A percentile compares a stretch with the other conserved stretches of the same genome.
Conservation (phyloP, 1,140 invertebrate species). For the Tetramorium alpestre region DNA sequence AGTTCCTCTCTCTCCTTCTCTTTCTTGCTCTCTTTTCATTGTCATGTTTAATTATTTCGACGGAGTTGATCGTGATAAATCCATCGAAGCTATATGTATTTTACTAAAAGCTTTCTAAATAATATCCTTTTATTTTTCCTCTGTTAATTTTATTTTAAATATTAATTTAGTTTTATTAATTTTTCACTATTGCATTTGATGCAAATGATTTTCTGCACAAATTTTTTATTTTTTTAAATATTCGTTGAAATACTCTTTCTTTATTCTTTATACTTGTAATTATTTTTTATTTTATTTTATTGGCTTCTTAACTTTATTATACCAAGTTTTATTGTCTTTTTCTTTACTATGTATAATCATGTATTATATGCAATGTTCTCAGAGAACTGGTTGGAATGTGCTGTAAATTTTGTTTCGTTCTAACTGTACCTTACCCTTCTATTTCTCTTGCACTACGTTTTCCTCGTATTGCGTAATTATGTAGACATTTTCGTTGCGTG, state of each 20-base stretch:
- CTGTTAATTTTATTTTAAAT: neutral
- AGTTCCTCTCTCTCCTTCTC: neutral
- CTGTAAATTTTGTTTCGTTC: slow-evolving; percentile 26
- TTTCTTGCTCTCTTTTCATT: slow-evolving; percentile 2
- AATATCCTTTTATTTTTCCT: neutral
- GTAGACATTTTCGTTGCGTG: slow-evolving; percentile 60
- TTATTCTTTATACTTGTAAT: neutral
- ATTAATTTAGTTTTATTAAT: slow-evolving; percentile 3
- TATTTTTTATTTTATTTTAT: neutral
- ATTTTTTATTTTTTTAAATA: neutral
- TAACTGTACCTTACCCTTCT: slow-evolving; percentile 41
- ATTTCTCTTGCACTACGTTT: slow-evolving; percentile 31
- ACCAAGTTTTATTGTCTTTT: neutral
- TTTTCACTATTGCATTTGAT: neutral
- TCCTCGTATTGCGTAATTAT: slow-evolving; percentile 64
- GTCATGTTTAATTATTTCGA: slow-evolving; percentile 37
- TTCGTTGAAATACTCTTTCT: neutral
- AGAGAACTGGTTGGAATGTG: slow-evolving; percentile 11
- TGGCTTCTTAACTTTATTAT: neutral
- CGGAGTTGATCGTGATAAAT: neutral
- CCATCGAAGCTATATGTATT: neutral
- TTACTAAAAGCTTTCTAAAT: neutral
- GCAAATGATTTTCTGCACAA: neutral
- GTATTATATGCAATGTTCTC: neutral
- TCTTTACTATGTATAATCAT: neutral